These are phyloP conservation scores for Pissodes strobi DNA, from an alignment of 1,140 invertebrate species.

Conservation along the genomic window DNA sequence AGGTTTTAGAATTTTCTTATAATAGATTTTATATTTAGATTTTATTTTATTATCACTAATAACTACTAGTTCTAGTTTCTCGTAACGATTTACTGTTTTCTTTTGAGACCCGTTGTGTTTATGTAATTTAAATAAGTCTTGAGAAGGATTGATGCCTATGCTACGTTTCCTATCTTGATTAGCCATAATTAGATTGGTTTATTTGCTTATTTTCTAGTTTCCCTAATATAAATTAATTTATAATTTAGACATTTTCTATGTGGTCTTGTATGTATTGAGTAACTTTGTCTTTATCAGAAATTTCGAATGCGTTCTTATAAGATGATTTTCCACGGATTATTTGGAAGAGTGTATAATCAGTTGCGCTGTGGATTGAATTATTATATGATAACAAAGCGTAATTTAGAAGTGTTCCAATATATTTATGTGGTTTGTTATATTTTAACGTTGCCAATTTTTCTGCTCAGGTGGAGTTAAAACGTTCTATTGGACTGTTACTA, in stretches of 20 bases:
- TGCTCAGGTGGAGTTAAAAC: not conserved
- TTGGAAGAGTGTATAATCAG: constrained; percentile 6
- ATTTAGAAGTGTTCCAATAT: not conserved
- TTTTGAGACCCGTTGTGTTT: not conserved
- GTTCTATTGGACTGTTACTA: no score
- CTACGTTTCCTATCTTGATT: not conserved
- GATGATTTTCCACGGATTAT: not conserved
- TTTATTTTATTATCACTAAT: not conserved
- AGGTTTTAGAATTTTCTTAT: no score
- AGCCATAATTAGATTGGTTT: not conserved
- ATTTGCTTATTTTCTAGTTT: not conserved
- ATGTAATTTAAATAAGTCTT: not conserved
- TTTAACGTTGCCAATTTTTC: constrained; percentile 7
- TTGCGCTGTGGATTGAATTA: constrained; percentile 4
- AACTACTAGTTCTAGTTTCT: not conserved
- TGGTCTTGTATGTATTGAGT: constrained; percentile 3
- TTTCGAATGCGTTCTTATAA: constrained; percentile 3
- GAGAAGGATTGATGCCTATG: not conserved
- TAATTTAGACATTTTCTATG: constrained; percentile 3
- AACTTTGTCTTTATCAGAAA: not conserved
- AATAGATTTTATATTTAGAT: not conserved
- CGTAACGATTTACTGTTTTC: not conserved
- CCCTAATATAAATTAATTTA: not conserved
- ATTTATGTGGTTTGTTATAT: constrained; percentile 5
- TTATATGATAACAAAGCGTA: constrained; percentile 13